phyloP scores from a whole-genome alignment of 2,888 invertebrate species.

The Melieria picta region DNA sequence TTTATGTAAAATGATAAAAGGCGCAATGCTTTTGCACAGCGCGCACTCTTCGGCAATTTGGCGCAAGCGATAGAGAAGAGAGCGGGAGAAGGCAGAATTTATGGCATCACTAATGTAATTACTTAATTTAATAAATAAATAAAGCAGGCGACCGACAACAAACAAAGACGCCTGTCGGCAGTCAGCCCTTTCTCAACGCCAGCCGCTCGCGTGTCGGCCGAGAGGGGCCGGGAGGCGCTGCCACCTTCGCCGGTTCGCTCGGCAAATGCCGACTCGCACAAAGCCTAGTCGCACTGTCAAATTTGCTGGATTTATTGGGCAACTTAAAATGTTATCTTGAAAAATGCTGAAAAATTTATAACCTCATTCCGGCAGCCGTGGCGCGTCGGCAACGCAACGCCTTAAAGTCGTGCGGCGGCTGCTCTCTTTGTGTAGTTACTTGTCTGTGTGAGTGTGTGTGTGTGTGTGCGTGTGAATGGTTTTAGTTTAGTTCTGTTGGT shows the following conservation, averaged over 20 bases:
- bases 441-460: neutral
- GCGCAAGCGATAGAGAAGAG: neutral
- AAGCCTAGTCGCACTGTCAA: neutral
- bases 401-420: neutral
- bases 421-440: neutral
- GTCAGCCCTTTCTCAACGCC: too few relatives aligned
- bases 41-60: conserved; percentile 5
- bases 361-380: too few relatives aligned
- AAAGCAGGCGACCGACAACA: neutral
- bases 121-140: conserved; percentile 54
- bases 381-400: too few relatives aligned
- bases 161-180: neutral
- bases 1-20: conserved; percentile 13
- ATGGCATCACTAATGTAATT: conserved; percentile 54
- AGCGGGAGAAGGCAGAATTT: conserved; percentile 26
- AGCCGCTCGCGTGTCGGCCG: too few relatives aligned
- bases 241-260: too few relatives aligned
- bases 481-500: too few relatives aligned
- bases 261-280: too few relatives aligned
- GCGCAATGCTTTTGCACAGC: conserved; percentile 13
- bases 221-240: too few relatives aligned
- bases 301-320: conserved; percentile 27
- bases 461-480: neutral
- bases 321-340: conserved; percentile 35
- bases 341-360: conserved; percentile 31